Evolutionary conservation across 2,888 invertebrate species (phyloP).

Genomic region (Pachydiplax longipennis): DNA sequence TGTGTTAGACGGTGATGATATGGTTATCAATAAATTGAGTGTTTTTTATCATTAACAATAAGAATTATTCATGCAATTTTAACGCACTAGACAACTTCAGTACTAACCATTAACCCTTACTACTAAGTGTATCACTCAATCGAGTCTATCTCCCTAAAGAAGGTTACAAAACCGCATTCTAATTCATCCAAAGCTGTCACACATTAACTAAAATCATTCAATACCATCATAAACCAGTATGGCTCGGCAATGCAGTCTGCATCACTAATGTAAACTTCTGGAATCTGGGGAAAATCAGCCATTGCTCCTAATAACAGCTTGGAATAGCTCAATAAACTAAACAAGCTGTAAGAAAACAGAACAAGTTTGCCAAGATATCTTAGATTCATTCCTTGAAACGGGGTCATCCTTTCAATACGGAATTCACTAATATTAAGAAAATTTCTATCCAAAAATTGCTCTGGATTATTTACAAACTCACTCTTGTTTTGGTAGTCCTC

Average conservation of each 20-base stretch:
- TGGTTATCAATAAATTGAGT: not conserved
- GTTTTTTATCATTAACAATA: not conserved
- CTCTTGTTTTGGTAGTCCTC: slow-evolving; percentile 48
- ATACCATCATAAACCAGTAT: slow-evolving; percentile 57
- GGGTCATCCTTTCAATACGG: not conserved
- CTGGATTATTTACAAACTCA: slow-evolving; percentile 42
- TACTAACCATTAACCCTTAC: not conserved
- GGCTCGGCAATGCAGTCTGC: slow-evolving; percentile 56
- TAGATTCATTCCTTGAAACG: not conserved
- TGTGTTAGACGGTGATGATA: not conserved
- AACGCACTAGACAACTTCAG: not conserved
- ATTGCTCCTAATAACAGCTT: slow-evolving; percentile 44
- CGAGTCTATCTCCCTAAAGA: not conserved
- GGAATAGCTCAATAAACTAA: slow-evolving; percentile 30
- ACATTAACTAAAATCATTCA: slow-evolving; percentile 32
- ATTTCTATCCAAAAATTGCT: not conserved
- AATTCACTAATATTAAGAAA: not conserved
- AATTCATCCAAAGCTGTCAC: slow-evolving; percentile 9
- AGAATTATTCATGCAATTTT: not conserved
- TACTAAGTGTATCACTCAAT: not conserved
- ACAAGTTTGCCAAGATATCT: slow-evolving; percentile 26
- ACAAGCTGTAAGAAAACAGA: slow-evolving; percentile 7
- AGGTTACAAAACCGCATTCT: slow-evolving; percentile 4
- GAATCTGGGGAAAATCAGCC: slow-evolving; percentile 50
- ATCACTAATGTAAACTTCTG: slow-evolving; percentile 55